phyloP scores from a whole-genome alignment of 2,113 vertebrate genomes.

The Regulus satrapa region DNA sequence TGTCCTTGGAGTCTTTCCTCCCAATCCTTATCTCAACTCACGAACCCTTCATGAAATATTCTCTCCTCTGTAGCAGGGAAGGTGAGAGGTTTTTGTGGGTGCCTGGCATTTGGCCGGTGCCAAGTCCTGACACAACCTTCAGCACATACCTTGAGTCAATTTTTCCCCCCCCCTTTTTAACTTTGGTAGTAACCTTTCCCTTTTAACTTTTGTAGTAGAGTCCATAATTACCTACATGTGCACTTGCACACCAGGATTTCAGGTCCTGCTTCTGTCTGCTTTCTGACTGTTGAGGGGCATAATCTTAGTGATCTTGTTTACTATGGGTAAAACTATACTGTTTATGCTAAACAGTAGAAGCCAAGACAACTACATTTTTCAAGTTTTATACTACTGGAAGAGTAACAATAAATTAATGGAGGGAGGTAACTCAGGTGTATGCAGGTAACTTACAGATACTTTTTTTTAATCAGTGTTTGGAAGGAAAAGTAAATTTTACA shows the following conservation, averaged over 20 bases:
- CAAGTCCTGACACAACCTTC: not conserved
- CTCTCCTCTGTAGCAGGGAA: not conserved
- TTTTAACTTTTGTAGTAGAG: not conserved
- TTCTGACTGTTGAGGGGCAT: not conserved
- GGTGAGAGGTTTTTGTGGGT: not conserved
- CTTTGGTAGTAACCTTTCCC: too few relatives aligned
- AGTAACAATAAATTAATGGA: not conserved
- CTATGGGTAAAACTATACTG: not conserved
- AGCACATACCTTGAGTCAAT: not conserved
- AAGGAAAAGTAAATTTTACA: not conserved
- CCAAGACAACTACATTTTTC: not conserved
- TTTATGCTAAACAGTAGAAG: not conserved
- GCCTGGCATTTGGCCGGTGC: not conserved
- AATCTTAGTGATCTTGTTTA: not conserved
- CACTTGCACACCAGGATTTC: not conserved
- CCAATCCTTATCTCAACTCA: not conserved
- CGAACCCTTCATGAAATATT: not conserved
- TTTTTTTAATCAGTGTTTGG: not conserved
- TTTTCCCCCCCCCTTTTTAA: too few relatives aligned
- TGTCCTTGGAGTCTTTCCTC: not conserved
- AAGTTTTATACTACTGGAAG: not conserved
- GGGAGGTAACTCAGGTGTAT: not conserved
- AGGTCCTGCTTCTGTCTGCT: not conserved
- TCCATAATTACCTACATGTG: not conserved
- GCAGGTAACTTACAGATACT: not conserved